Evolutionary conservation across 2,888 invertebrate genomes (phyloP).

Genomic region (Notocelia uddmanniana): DNA sequence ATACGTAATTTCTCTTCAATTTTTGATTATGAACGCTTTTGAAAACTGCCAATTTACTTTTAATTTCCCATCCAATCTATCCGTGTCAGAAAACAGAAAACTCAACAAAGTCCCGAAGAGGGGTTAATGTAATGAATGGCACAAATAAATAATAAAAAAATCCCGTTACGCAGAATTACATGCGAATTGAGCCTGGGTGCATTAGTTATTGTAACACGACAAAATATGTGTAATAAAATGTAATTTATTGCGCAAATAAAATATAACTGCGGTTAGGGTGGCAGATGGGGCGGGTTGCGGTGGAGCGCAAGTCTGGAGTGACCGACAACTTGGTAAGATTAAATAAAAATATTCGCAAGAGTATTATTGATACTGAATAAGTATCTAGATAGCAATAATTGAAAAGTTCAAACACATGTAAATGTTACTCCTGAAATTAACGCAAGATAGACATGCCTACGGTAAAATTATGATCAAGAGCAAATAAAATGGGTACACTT

Average conservation of each 20-base stretch:
- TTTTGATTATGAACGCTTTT: not conserved
- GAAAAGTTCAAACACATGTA: too few relatives aligned
- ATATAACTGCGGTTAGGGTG: conserved; percentile 85
- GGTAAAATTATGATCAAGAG: too few relatives aligned
- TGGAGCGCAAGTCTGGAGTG: conserved; percentile 50
- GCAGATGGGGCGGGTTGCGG: conserved; percentile 78
- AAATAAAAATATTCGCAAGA: not conserved
- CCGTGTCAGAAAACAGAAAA: not conserved
- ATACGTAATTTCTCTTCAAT: too few relatives aligned
- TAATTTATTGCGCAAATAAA: conserved; percentile 86
- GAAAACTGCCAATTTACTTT: conserved; percentile 9
- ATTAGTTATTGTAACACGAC: conserved; percentile 87
- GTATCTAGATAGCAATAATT: too few relatives aligned
- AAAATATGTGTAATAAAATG: conserved; percentile 87
- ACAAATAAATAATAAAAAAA: conserved; percentile 77
- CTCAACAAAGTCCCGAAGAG: conserved; percentile 8
- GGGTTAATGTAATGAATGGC: conserved; percentile 61
- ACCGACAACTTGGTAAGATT: not conserved
- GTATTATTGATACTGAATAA: not conserved
- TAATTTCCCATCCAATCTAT: conserved; percentile 1
- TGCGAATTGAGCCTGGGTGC: conserved; percentile 83
- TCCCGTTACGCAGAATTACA: conserved; percentile 81
- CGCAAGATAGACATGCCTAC: too few relatives aligned
- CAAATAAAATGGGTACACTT: too few relatives aligned
- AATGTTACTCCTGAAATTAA: too few relatives aligned